phyloP scores from a whole-genome alignment of 2,113 vertebrate species.

The Halcyon senegalensis region DNA sequence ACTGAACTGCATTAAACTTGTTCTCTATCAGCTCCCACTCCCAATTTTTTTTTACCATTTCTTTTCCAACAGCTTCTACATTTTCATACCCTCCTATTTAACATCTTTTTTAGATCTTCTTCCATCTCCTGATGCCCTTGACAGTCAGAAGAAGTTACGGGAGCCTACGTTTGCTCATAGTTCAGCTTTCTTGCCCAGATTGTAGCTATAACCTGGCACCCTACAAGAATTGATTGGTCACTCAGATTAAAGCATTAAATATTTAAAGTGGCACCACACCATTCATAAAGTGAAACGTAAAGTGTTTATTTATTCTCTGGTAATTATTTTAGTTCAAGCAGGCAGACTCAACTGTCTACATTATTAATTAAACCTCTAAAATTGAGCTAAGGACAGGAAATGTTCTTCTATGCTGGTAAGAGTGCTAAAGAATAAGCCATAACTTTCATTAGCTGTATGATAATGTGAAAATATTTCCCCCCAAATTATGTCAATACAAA shows the following conservation, averaged over 20 bases:
- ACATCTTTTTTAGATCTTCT: neutral
- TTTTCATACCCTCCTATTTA: neutral
- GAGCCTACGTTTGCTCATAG: neutral
- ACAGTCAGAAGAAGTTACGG: neutral
- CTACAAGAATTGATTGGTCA: conserved; percentile 22
- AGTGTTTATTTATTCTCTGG: conserved; percentile 61
- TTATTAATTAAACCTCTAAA: conserved; percentile 62
- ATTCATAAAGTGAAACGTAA: conserved; percentile 50
- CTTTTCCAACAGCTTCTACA: neutral
- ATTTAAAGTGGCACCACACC: conserved; percentile 55
- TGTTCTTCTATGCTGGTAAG: neutral
- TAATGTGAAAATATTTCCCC: neutral
- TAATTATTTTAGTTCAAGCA: conserved; percentile 64
- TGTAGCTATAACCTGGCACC: neutral
- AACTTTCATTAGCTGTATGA: neutral
- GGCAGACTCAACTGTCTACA: conserved; percentile 46
- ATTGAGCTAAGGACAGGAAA: conserved; percentile 42
- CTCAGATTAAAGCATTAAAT: conserved; percentile 16
- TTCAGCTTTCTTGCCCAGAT: neutral
- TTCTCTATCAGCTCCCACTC: conserved; percentile 27
- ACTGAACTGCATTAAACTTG: neutral
- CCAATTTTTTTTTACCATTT: neutral
- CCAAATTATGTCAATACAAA: neutral
- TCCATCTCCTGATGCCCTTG: neutral
- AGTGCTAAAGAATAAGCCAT: neutral